Conservation (phyloP, 2,797 vertebrate genomes). For the Sebastolobus alascanus region DNA sequence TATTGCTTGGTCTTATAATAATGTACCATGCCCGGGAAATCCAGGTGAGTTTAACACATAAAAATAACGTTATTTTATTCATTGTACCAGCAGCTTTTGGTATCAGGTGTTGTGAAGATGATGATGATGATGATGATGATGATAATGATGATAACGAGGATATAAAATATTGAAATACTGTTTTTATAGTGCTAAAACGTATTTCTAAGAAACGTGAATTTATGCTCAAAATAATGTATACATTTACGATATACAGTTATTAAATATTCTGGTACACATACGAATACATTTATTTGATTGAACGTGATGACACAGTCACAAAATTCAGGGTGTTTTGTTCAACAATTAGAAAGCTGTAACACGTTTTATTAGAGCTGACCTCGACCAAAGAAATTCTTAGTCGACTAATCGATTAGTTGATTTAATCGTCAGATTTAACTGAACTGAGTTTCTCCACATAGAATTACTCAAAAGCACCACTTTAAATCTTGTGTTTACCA, state of each 20-base stretch:
- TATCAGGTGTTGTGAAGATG: constrained; percentile 2
- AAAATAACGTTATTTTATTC: not conserved
- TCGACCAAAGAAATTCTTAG: not conserved
- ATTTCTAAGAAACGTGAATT: not conserved
- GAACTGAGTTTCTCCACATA: not conserved
- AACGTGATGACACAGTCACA: not conserved
- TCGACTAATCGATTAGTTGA: not conserved
- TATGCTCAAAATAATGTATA: not conserved
- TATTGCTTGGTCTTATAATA: constrained; percentile 96
- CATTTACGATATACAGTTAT: not conserved
- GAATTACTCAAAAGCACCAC: not conserved
- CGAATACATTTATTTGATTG: not conserved
- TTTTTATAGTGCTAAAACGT: not conserved
- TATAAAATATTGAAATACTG: not conserved
- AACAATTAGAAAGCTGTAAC: not conserved
- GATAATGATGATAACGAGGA: not conserved
- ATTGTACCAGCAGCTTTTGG: not conserved
- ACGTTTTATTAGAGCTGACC: not conserved
- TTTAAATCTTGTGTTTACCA: too few species aligned
- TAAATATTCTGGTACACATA: not conserved
- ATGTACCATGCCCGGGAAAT: constrained; percentile 97
- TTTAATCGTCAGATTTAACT: not conserved
- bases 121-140: not conserved
- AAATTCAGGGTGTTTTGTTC: not conserved
- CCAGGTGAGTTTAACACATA: constrained; percentile 88